Base-by-base conservation (phyloP, 2,888 invertebrate species). In the Blastobasis adustella region DNA sequence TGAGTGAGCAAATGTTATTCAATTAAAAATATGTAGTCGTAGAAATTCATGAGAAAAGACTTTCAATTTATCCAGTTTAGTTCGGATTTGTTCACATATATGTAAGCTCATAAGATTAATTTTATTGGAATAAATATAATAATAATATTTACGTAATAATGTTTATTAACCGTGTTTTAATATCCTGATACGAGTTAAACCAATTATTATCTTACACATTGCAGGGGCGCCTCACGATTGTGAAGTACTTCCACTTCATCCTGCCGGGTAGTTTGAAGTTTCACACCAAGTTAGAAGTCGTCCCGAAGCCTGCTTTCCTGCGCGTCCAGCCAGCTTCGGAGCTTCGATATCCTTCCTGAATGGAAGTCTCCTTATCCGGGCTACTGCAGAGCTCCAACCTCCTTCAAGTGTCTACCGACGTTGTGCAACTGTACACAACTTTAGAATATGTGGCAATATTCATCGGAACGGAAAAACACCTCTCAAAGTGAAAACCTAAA, bases 311-410 rank as follows among this genome's bases (percentile, higher is more conserved):
- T 23, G 23, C 23, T 2, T 23, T 23, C 23, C 23, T 23, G 23
- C 37, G 5, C 54, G 61, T 37, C 53, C 74, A 6, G 56, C 52
- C 8, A 50, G 61, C n/a, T 8, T 61, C 61, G 79, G 59, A 23
- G 23, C 23, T 23, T 23, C 23, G 23, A 23, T 23, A 84, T 79
- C 80, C 54, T 85, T 5, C 76, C 67, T 40, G 58, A 51, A n/a
- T 66, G 68, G 3, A 85, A 85, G 63, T 61, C 70, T 0, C 87
- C 87, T 0, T 87, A 69, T 50, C 87, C 87, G 1, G 87, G 87
- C 0, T 87, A 85, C 57, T 87, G 87, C 49, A 66, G 85, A 37
- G 68, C 75, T 0, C 86, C 86, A 0, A 85, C 78, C 4, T 73
- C 72, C 38, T 58, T 48, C 0, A 43, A 46, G 3, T 87, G 87